phyloP scores from a whole-genome alignment of 2,888 invertebrate species.

The Caprella mutica region DNA sequence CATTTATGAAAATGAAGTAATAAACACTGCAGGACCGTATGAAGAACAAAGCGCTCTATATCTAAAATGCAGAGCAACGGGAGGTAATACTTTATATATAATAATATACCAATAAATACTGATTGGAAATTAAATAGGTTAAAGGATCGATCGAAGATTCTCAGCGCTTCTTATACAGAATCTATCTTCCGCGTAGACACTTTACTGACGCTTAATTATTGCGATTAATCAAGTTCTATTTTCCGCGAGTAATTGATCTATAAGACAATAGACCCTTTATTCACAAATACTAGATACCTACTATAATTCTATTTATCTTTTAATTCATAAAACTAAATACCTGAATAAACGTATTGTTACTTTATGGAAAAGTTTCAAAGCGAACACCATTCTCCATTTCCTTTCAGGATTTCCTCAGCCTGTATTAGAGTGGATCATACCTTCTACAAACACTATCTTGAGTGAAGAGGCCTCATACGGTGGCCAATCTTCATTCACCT shows the following conservation, averaged over 20 bases:
- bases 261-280: no score
- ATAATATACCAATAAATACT: neutral
- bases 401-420: conserved; percentile 20
- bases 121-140: neutral
- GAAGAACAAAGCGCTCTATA: conserved; percentile 13
- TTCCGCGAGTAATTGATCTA: no score
- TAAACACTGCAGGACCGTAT: conserved; percentile 21
- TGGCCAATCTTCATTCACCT: conserved; percentile 4
- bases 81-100: conserved; percentile 17
- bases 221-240: no score
- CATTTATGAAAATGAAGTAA: conserved; percentile 13
- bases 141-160: neutral
- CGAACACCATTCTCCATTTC: no score
- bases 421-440: conserved; percentile 16
- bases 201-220: no score
- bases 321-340: no score
- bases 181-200: no score
- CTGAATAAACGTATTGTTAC: no score
- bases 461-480: neutral
- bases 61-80: conserved; percentile 24
- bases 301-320: no score
- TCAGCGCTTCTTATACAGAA: no score
- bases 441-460: conserved; percentile 4
- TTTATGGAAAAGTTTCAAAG: no score
- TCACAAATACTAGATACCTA: no score